phyloP scores from a whole-genome alignment of 2,797 vertebrate species.

The Adrianichthys oophorus region DNA sequence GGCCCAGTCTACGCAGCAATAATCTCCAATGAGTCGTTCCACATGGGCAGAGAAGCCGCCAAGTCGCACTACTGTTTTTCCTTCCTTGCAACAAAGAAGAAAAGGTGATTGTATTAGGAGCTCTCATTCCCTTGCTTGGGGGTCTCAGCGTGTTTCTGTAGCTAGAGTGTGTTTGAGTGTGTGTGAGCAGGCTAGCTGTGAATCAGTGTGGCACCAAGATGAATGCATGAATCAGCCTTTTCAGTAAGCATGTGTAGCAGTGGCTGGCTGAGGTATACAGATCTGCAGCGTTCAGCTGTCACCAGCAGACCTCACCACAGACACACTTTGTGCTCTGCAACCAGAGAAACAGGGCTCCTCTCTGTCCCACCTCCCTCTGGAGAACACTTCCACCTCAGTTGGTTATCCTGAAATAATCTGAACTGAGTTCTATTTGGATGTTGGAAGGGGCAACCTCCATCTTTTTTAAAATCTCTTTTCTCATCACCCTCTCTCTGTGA shows the following conservation, averaged over 20 bases:
- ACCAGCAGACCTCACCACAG: slow-evolving; percentile 75
- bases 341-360: slow-evolving; percentile 60
- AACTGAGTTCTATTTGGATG: slow-evolving; percentile 39
- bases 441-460: slow-evolving; percentile 40
- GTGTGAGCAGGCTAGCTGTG: slow-evolving; percentile 43
- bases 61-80: slow-evolving; percentile 73
- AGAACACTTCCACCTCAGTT: slow-evolving; percentile 73
- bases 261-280: slow-evolving; percentile 67
- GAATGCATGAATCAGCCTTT: slow-evolving; percentile 78
- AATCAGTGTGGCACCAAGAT: slow-evolving; percentile 54
- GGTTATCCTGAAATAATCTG: slow-evolving; percentile 64
- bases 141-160: slow-evolving; percentile 66
- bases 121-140: slow-evolving; percentile 49
- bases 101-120: slow-evolving; percentile 76
- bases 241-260: slow-evolving; percentile 62
- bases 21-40: slow-evolving; percentile 77
- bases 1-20: slow-evolving; percentile 47
- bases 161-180: slow-evolving; percentile 34
- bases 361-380: slow-evolving; percentile 43
- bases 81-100: slow-evolving; percentile 74
- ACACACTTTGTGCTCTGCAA: slow-evolving; percentile 69
- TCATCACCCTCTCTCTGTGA: slow-evolving; percentile 25
- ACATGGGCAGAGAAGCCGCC: slow-evolving; percentile 66
- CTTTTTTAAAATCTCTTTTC: slow-evolving; percentile 37
- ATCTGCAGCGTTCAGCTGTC: slow-evolving; percentile 75